Conservation (phyloP, 2,888 invertebrate genomes). For the Nomada flava region DNA sequence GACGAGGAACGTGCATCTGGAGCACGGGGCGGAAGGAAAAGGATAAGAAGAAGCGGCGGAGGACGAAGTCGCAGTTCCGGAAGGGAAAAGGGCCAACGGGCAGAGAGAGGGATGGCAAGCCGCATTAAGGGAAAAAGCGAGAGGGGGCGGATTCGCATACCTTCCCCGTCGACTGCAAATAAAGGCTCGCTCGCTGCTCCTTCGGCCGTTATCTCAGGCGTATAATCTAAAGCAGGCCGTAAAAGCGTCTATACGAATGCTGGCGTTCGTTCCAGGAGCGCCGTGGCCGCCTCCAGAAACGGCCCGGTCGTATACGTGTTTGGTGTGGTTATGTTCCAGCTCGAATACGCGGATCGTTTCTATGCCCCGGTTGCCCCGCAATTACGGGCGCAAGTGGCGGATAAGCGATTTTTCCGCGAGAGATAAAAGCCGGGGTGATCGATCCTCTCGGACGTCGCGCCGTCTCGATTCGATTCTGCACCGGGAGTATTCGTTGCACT, state of each 20-base stretch:
- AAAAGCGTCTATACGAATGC: constrained; percentile 75
- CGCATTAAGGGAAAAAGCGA: constrained; percentile 58
- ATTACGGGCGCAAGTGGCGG: constrained; percentile 43
- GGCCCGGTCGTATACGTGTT: constrained; percentile 74
- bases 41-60: not conserved
- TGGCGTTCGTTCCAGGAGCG: constrained; percentile 53
- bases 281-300: constrained; percentile 21
- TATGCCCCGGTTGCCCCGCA: constrained; percentile 42
- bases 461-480: constrained; percentile 10
- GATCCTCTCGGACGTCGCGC: constrained; percentile 4
- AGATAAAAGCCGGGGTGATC: constrained; percentile 42
- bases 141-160: constrained; percentile 60
- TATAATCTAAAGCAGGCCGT: constrained; percentile 80
- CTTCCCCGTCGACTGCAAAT: constrained; percentile 64
- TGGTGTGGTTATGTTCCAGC: constrained; percentile 66
- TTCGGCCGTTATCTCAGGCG: constrained; percentile 77
- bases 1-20: not conserved
- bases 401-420: constrained; percentile 50
- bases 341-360: constrained; percentile 53
- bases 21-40: not conserved
- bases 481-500: not conserved
- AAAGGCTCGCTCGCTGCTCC: constrained; percentile 61
- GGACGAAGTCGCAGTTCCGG: constrained; percentile 49
- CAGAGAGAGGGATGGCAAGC: constrained; percentile 20
- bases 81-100: constrained; percentile 40